Evolutionary conservation across 2,113 vertebrate genomes (phyloP), one percentile per base, ranked within the genome.

Genomic region (Silurus glanis): DNA sequence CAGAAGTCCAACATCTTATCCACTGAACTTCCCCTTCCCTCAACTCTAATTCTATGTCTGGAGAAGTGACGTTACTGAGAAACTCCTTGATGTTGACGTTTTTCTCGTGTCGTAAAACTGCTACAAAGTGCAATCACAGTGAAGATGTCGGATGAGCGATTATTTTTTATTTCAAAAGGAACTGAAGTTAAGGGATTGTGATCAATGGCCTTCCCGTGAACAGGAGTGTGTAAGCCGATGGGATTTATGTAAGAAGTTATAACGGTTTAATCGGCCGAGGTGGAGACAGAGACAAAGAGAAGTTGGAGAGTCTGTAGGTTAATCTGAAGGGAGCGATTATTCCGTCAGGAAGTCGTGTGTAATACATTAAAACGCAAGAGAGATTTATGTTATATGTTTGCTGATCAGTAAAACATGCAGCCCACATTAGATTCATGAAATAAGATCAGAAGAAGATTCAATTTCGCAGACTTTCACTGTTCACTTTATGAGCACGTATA

Each of bases 391-490:
- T 9, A 80, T 80, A 5, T 83, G 87, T 87, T 88, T 91, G 86
- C 85, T 91, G 91, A 93, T 90, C 87, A 91, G 90, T 88, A 83
- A 84, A 89, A 86, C 84, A 84, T 84, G 89, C 66, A 53, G 85
- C 87, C 13, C 58, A 37, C 92, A 91, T 72, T 61, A 89, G 88
- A 90, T 86, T 91, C 92, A 92, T 56, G 66, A 91, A 90, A 90
- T 80, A 81, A 80, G 82, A 74, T 67, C 87, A 85, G 89, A 93
- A 90, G 87, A 86, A 91, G 84, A 89, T 59, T 91, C 87, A 89
- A 92, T 86, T 66, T 89, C 75, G 84, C 89, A 90, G 90, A 91
- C 84, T 89, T 86, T 83, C 89, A 86, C 90, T 78, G 58, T 87
- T 91, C 89, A 89, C 83, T 87, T 53, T 91, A 88, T 90, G 92